phyloP scores from a whole-genome alignment of 2,797 vertebrate genomes.

The Falco columbarius region DNA sequence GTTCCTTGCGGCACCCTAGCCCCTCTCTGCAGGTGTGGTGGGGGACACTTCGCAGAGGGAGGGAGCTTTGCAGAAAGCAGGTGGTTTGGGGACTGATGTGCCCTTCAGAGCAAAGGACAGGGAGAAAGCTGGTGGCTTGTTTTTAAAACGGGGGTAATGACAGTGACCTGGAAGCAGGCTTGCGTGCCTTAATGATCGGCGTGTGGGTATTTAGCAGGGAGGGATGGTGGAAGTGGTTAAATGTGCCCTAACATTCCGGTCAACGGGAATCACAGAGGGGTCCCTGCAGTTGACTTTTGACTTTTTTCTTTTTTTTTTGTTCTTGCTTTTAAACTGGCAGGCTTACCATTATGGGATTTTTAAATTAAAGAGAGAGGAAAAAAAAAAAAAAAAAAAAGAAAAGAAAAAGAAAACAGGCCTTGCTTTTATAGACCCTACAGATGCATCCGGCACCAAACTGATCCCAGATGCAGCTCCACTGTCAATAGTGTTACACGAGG shows the following conservation, averaged over 20 bases:
- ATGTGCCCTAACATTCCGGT: background rate
- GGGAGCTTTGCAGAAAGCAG: rapidly evolving
- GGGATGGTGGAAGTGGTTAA: background rate
- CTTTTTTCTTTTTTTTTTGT: rapidly evolving
- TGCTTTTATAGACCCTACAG: slow-evolving; percentile 51
- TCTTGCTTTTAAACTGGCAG: background rate
- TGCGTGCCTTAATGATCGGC: background rate
- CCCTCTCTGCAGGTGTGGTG: background rate
- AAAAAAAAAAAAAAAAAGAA: too few species aligned
- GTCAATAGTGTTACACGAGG: slow-evolving; percentile 59
- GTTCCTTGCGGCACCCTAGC: background rate
- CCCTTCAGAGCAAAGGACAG: background rate
- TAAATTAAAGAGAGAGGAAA: background rate
- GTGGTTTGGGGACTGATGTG: background rate
- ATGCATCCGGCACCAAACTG: slow-evolving; percentile 49
- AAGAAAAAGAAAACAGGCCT: slow-evolving; percentile 2
- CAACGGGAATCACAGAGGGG: background rate
- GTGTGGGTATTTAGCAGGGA: background rate
- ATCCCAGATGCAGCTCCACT: slow-evolving; percentile 54
- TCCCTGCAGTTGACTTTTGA: background rate
- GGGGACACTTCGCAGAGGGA: background rate
- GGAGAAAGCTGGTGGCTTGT: background rate
- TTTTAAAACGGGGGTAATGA: background rate
- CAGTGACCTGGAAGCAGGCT: background rate
- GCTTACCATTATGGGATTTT: background rate